Evolutionary conservation across 2,888 invertebrate species (phyloP).

Genomic region (Drosophila robusta): DNA sequence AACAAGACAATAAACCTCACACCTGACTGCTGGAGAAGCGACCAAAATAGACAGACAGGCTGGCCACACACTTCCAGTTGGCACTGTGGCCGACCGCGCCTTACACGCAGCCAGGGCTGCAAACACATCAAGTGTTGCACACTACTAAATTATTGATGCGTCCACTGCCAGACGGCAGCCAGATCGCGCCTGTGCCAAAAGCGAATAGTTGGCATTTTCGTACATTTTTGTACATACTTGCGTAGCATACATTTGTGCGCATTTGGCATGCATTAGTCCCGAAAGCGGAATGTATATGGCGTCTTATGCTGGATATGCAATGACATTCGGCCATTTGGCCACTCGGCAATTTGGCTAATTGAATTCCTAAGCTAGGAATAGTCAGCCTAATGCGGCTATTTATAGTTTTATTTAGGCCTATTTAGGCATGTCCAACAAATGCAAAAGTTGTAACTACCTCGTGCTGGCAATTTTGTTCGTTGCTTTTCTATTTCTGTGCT

Average conservation of each 20-base stretch:
- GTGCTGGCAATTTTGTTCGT: conserved; percentile 1
- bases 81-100: conserved; percentile 48
- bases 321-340: neutral
- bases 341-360: conserved; percentile 69
- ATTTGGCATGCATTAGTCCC: conserved; percentile 33
- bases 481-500: neutral
- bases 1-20: conserved; percentile 37
- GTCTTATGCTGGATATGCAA: conserved; percentile 15
- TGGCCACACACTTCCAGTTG: conserved; percentile 24
- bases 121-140: conserved; percentile 30
- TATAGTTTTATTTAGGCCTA: conserved; percentile 12
- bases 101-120: conserved; percentile 17
- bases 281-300: conserved; percentile 8
- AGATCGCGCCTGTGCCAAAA: neutral
- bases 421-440: conserved; percentile 19
- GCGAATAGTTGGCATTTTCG: conserved; percentile 46
- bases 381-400: conserved; percentile 9
- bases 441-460: conserved; percentile 14
- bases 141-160: conserved; percentile 50
- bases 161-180: conserved; percentile 1
- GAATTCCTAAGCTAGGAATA: conserved; percentile 54
- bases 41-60: conserved; percentile 37
- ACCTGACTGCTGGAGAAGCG: conserved; percentile 17
- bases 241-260: conserved; percentile 30
- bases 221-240: neutral